Evolutionary conservation across 2,888 invertebrate genomes (phyloP).

Genomic region (Cephus sareptanus): DNA sequence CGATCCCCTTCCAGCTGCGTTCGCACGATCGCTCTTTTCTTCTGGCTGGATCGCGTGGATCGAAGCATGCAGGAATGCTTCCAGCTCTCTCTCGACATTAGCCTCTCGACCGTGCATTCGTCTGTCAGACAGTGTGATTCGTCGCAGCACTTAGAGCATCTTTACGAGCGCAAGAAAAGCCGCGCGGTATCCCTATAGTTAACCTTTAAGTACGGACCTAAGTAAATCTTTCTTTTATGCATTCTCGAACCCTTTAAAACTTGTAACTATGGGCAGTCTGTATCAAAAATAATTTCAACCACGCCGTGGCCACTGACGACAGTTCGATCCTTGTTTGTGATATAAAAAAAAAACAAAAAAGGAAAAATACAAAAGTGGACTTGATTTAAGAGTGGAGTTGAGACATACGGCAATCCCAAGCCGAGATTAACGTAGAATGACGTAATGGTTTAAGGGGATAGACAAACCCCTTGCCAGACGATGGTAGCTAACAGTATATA

Average conservation of each 20-base stretch:
- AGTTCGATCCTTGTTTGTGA: neutral
- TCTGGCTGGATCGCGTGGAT: neutral
- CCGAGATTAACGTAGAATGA: neutral
- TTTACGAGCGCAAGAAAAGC: conserved; percentile 15
- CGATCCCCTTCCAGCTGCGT: neutral
- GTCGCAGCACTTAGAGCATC: conserved; percentile 40
- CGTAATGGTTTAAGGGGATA: neutral
- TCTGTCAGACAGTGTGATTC: conserved; percentile 50
- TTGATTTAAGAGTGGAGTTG: neutral
- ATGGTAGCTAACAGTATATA: neutral
- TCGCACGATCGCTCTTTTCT: neutral
- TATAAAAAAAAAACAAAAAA: neutral
- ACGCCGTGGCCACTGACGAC: neutral
- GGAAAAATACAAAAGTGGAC: neutral
- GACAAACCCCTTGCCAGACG: neutral
- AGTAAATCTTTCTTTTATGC: neutral
- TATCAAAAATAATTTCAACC: neutral
- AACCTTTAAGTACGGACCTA: neutral
- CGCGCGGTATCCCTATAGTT: conserved; percentile 10
- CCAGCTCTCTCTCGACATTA: conserved; percentile 34
- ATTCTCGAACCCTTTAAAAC: neutral
- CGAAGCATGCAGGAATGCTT: conserved; percentile 50
- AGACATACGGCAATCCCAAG: neutral
- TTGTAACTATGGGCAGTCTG: neutral
- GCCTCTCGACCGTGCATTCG: conserved; percentile 28